A percentile compares a stretch with the other conserved stretches of the same genome.
These are phyloP conservation scores for Brachionus paranguensis DNA, from an alignment of 1,140 invertebrate species.

Conservation along the genomic window DNA sequence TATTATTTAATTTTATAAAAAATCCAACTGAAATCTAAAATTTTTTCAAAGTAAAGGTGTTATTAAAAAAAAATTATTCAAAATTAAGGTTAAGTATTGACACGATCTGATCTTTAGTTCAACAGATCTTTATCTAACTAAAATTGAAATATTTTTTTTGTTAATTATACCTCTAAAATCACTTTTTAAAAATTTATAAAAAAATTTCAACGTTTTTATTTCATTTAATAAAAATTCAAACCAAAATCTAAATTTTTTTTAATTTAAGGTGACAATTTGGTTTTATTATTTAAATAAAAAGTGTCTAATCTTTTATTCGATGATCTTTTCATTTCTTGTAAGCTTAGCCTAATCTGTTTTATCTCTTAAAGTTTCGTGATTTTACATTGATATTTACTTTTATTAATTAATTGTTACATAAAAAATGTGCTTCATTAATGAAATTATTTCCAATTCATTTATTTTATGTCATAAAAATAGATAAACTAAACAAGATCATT, in stretches of 20 bases:
- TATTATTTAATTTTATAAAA: too few species aligned
- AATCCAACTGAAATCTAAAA: too few species aligned
- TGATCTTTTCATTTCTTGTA: background rate
- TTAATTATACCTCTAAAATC: too few species aligned
- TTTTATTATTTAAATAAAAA: background rate
- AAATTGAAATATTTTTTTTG: too few species aligned
- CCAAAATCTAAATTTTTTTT: too few species aligned
- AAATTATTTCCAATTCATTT: background rate
- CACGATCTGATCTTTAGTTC: too few species aligned
- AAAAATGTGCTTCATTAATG: background rate
- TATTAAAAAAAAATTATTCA: too few species aligned
- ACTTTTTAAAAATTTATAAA: background rate
- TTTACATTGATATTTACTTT: background rate
- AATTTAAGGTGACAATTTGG: background rate
- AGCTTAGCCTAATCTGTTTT: background rate
- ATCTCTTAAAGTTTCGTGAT: background rate
- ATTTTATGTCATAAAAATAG: background rate
- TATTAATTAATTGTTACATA: background rate
- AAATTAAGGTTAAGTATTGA: too few species aligned
- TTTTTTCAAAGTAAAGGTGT: too few species aligned
- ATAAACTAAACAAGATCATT: too few species aligned
- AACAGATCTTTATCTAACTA: too few species aligned
- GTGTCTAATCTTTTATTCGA: background rate
- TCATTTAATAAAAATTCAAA: background rate
- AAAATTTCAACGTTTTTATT: background rate